Base-by-base conservation (phyloP, 2,888 invertebrate species). In the Mimachlamys varia region DNA sequence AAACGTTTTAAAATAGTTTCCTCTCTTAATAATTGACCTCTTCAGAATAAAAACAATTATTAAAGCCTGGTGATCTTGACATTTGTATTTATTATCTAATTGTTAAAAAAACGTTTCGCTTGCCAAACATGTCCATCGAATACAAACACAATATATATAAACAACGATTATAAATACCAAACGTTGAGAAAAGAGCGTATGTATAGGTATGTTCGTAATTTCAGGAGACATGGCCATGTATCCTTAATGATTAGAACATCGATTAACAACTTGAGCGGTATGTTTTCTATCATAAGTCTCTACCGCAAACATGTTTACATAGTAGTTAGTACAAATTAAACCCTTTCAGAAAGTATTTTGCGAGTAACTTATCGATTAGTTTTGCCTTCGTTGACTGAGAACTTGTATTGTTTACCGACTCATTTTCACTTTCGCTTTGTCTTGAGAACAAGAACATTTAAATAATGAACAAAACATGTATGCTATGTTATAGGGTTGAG, bases 381-480 rank as follows among this genome's bases (percentile, higher is more conserved):
- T 76, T 76, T 33, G 76, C 76, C 76, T 76, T 27, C 7, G 33
- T 76, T 15, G 76, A 76, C 12, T 33, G 33, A 76, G 15, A 33
- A 76, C 33, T 27, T 22, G 27, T 76, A 27, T 76, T 2, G 76
- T 33, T 76, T 22, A 7, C 19, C 7, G 27, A 76, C 76, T 76
- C 33, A 76, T 76, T 27, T 76, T 76, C 33, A 76, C 33, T 13
- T 76, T 33, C 76, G 76, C 76, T 76, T 76, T 76, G 76, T 76
- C 33, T 76, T 33, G 76, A 33, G 76, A 76, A 76, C 76, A 76
- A 76, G 33, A 13, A 33, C 27, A 33, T 76, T 27, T 76, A 33
- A 76, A 76, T 76, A 22, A 27, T 76, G 76, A 76, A 76, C 76
- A 76, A 76, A 76, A 76, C 76, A 76, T 76, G 27, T 22, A 33